Base-by-base conservation (phyloP, 2,113 vertebrate species). In the Scomber japonicus region DNA sequence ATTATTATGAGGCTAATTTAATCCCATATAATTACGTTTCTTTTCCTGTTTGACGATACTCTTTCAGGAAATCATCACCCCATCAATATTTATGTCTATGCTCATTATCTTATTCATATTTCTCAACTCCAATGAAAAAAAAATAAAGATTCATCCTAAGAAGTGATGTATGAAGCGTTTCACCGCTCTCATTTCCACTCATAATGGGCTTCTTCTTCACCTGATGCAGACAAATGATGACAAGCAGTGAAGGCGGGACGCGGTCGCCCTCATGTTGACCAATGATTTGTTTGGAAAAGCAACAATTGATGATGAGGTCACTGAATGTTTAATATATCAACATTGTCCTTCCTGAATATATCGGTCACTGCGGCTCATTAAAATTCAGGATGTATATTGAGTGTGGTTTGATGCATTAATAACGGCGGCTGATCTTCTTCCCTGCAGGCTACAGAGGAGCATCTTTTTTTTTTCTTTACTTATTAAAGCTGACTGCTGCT, bases 241-340 rank as follows among this genome's bases (percentile, higher is more conserved):
- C 48, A 50, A 44, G 64, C 57, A 6, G 50, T 8, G 65, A 48
- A 7, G 66, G 40, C 13, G 35, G 27, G 48, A 24, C 44, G 40
- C 50, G 60, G 68, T 13, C 16, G 48, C 31, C 66, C 67, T 60
- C 35, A 9, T 4, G 73, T 40, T 65, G 64, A 16, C 60, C 65
- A 3, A 30, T 3, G 45, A 73, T 85, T 78, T 73, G 48, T 69
- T 53, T 71, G 51, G 7, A 70, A 63, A 66, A 60, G 16, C 5
- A n/a, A 35, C 24, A 57, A n/a, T 46, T 75, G 27, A 78, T 50
- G 75, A 70, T 31, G 60, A 65, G 54, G 55, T 67, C 24, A 56
- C 13, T 3, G 21, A 24, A 31, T 12, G 60, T 63, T 60, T 65
- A 21, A 63, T 65, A 35, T 15, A 27, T 60, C 67, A 46, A 1